A percentile compares a stretch with the other conserved stretches of the same genome.
Conservation (phyloP, 2,888 invertebrate genomes). For the Xanthorhoe designata region DNA sequence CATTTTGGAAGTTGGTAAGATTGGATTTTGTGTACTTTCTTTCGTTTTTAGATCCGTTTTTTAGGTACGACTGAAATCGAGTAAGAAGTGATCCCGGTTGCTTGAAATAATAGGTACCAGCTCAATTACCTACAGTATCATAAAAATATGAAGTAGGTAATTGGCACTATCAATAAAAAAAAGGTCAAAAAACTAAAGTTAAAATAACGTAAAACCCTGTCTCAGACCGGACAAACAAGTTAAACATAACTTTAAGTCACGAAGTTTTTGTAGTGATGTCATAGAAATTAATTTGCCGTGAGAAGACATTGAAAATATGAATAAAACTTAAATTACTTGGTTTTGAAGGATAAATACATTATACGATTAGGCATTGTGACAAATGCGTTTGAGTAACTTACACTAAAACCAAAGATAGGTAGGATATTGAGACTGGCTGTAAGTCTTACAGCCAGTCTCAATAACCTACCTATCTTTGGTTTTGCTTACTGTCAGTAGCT, state of each 20-base stretch:
- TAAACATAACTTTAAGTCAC: constrained; percentile 30
- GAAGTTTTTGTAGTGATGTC: constrained; percentile 39
- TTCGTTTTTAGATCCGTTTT: no score
- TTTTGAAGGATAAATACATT: constrained; percentile 22
- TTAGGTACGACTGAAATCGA: no score
- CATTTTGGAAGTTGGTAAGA: no score
- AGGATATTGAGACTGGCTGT: no score
- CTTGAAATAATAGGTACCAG: no score
- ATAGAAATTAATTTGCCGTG: constrained; percentile 35
- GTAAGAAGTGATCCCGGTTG: no score
- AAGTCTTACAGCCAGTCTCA: no score
- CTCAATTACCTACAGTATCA: background rate
- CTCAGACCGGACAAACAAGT: constrained; percentile 31
- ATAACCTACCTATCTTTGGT: no score
- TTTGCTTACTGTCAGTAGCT: no score
- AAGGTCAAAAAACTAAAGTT: constrained; percentile 16
- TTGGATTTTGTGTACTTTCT: no score
- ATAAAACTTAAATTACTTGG: constrained; percentile 25
- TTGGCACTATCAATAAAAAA: background rate
- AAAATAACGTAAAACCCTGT: constrained; percentile 17
- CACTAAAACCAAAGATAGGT: no score
- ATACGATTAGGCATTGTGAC: background rate
- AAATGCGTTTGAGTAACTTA: background rate
- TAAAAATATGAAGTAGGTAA: background rate
- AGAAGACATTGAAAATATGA: constrained; percentile 33